Conservation (phyloP, 2,888 invertebrate genomes). For the Gryllus longicercus region DNA sequence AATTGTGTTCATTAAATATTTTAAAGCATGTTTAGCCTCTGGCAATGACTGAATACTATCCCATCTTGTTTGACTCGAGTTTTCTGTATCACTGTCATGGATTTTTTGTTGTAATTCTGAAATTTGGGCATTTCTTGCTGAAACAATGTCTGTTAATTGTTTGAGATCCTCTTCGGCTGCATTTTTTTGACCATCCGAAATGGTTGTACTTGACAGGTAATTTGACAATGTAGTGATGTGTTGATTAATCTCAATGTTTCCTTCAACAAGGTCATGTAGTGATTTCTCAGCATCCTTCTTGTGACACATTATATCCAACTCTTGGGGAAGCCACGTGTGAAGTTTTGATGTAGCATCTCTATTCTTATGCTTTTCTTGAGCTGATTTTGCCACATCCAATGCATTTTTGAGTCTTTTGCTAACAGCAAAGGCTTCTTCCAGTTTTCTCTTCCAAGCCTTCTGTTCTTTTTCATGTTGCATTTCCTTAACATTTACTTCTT, state of each 20-base stretch:
- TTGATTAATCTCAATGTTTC: conserved; percentile 56
- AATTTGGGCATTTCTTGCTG: conserved; percentile 70
- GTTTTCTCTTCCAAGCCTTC: conserved; percentile 78
- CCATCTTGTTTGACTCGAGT: conserved; percentile 64
- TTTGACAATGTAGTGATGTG: conserved; percentile 51
- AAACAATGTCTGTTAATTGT: conserved; percentile 56
- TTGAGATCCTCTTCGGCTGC: conserved; percentile 43
- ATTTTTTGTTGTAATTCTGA: conserved; percentile 77
- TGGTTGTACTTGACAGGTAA: conserved; percentile 35
- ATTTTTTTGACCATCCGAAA: conserved; percentile 38
- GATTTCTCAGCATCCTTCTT: conserved; percentile 75
- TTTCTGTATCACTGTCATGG: conserved; percentile 72
- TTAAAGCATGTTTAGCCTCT: conserved; percentile 73
- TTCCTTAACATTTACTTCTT: conserved; percentile 77
- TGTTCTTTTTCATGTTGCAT: conserved; percentile 74
- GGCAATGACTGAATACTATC: conserved; percentile 70
- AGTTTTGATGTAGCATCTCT: conserved; percentile 52
- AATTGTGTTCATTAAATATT: conserved; percentile 59
- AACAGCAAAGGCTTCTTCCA: conserved; percentile 82
- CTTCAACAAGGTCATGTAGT: conserved; percentile 70
- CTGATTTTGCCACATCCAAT: conserved; percentile 59
- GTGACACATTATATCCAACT: conserved; percentile 73
- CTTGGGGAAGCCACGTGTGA: conserved; percentile 67
- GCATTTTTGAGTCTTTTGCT: conserved; percentile 78
- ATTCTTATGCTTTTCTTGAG: conserved; percentile 51